Percentiles rank a stretch among this genome's conserved stretches.
Conservation (phyloP, 23 tunicate species). For the Styela clava region DNA sequence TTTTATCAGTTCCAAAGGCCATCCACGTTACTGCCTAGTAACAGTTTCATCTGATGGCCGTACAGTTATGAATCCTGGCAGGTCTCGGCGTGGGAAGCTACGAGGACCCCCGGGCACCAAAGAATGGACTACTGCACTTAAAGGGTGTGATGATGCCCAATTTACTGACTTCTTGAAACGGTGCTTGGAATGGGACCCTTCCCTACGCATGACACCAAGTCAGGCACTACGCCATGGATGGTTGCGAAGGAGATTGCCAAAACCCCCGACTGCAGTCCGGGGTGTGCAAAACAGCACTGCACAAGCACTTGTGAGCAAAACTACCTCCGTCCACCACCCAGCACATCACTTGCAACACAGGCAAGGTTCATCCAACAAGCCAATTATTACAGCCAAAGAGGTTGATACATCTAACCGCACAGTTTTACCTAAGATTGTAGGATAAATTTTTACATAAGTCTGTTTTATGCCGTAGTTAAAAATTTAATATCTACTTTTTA, state of each 20-base stretch:
- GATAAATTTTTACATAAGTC: slow-evolving; percentile 21
- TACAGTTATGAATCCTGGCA: slow-evolving; percentile 88
- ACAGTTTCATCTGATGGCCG: slow-evolving; percentile 89
- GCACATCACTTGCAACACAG: slow-evolving; percentile 37
- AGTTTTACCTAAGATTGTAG: slow-evolving; percentile 83
- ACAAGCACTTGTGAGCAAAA: slow-evolving; percentile 12
- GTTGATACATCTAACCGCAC: slow-evolving; percentile 66
- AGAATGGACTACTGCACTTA: slow-evolving; percentile 91
- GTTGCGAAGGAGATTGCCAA: slow-evolving; percentile 91
- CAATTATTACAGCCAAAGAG: slow-evolving; percentile 59
- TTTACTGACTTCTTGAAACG: slow-evolving; percentile 87
- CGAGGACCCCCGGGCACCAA: slow-evolving; percentile 94
- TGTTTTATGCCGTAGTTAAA: neutral
- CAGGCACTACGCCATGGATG: slow-evolving; percentile 97
- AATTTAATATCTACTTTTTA: no score
- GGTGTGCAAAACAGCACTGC: slow-evolving; percentile 16
- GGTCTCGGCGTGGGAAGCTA: slow-evolving; percentile 85
- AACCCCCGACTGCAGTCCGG: slow-evolving; percentile 46
- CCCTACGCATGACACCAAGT: slow-evolving; percentile 76
- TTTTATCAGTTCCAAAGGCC: slow-evolving; percentile 93
- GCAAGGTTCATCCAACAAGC: slow-evolving; percentile 47
- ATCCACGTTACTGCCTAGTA: slow-evolving; percentile 95
- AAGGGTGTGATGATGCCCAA: slow-evolving; percentile 88
- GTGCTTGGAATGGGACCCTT: slow-evolving; percentile 98
- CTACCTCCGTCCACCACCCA: slow-evolving; percentile 26